Percentiles rank a stretch among this genome's conserved stretches.
Evolutionary conservation across 2,888 invertebrate species (phyloP).

Genomic region (Cetonia aurata): DNA sequence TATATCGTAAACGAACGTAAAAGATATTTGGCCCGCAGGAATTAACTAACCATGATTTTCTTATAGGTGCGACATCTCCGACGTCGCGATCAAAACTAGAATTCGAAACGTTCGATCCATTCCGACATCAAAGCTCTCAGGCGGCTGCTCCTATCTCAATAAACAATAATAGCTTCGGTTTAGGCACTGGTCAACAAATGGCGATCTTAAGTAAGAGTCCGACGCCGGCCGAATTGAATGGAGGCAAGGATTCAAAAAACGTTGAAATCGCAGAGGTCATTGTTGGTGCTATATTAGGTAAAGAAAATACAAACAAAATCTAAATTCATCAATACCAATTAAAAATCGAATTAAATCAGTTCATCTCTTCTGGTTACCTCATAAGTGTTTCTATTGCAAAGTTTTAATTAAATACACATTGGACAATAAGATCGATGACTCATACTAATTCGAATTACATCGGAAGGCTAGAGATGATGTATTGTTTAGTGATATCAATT

Average conservation of each 20-base stretch:
- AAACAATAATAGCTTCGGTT: constrained; percentile 91
- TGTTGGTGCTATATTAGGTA: constrained; percentile 96
- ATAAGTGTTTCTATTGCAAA: too few relatives aligned
- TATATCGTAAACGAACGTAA: neutral
- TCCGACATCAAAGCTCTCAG: constrained; percentile 81
- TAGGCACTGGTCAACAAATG: constrained; percentile 80
- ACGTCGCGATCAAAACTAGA: constrained; percentile 78
- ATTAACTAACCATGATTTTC: constrained; percentile 28
- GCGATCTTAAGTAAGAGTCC: constrained; percentile 85
- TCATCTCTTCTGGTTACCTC: too few relatives aligned
- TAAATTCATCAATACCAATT: neutral
- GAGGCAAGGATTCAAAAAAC: constrained; percentile 86
- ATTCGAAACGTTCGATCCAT: constrained; percentile 78
- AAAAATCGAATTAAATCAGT: neutral
- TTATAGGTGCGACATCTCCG: constrained; percentile 73
- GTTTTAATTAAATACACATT: too few relatives aligned
- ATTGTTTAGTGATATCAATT: too few relatives aligned
- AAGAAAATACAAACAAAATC: constrained; percentile 49
- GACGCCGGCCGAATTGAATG: constrained; percentile 80
- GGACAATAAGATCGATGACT: too few relatives aligned
- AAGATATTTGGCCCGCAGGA: neutral
- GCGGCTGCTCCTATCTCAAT: constrained; percentile 82
- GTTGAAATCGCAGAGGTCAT: constrained; percentile 96
- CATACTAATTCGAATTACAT: too few relatives aligned
- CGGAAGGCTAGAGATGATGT: too few relatives aligned